Percentiles rank a stretch among this genome's conserved stretches.
Evolutionary conservation across 2,888 invertebrate species (phyloP).

Genomic region (Deladenus siricidicola): DNA sequence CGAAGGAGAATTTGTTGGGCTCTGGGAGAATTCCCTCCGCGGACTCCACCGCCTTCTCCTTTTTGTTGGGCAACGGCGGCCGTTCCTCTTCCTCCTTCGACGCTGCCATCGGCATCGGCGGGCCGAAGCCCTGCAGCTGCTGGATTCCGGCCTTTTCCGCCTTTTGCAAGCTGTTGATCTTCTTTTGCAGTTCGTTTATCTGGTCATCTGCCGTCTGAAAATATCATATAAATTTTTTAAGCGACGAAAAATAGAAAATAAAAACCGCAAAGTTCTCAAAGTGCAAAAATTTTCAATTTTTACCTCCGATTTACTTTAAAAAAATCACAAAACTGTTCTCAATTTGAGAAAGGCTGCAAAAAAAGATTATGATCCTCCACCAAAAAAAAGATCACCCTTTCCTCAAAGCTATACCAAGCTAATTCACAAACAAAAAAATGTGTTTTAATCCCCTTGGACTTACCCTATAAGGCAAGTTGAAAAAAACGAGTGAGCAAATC

Average conservation of each 20-base stretch:
- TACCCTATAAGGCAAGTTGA: constrained; percentile 33
- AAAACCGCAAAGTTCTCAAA: not conserved
- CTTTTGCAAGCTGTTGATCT: not conserved
- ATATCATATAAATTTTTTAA: no score
- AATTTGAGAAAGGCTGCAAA: no score
- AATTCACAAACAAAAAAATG: no score
- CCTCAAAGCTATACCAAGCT: no score
- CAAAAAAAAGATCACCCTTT: no score
- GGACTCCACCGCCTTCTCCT: constrained; percentile 8
- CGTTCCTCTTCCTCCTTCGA: constrained; percentile 9
- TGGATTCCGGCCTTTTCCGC: not conserved
- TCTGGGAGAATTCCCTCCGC: constrained; percentile 39
- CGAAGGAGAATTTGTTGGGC: constrained; percentile 40
- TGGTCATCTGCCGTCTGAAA: not conserved
- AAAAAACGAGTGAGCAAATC: constrained; percentile 45
- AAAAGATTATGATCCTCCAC: no score
- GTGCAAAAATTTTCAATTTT: no score
- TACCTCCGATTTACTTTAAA: no score
- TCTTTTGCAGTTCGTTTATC: not conserved
- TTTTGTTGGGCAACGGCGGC: constrained; percentile 28
- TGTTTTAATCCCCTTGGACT: no score
- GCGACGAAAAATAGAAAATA: not conserved
- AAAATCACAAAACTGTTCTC: no score
- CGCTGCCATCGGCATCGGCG: constrained; percentile 27
- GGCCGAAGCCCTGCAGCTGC: constrained; percentile 29